Percentiles rank a stretch among this genome's conserved stretches.
These are phyloP conservation scores for Arrhamphus sclerolepis DNA, from an alignment of 2,797 vertebrate genomes.

Conservation along the genomic window DNA sequence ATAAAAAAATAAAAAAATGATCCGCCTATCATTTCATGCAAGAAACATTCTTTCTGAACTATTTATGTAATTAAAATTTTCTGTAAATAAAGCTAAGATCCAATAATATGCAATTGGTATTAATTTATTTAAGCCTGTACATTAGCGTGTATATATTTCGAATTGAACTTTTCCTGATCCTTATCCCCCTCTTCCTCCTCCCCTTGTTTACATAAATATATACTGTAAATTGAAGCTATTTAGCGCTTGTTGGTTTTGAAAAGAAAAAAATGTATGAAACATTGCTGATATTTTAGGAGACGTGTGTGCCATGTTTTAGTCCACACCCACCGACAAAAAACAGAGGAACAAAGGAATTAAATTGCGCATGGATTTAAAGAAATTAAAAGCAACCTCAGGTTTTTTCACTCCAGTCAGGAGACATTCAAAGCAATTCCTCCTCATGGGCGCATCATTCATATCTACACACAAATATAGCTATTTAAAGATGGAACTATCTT, in stretches of 20 bases:
- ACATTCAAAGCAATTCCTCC: conserved; percentile 86
- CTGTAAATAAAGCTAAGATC: conserved; percentile 98
- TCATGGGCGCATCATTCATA: conserved; percentile 74
- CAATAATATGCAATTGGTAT: conserved; percentile 99
- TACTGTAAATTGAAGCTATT: conserved; percentile 93
- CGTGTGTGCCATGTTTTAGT: conserved; percentile 84
- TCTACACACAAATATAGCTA: conserved; percentile 79
- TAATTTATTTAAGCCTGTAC: conserved; percentile 99
- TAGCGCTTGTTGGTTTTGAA: conserved; percentile 89
- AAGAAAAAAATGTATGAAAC: conserved; percentile 77
- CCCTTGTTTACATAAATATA: conserved; percentile 84
- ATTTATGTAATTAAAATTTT: conserved; percentile 98
- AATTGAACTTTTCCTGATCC: conserved; percentile 84
- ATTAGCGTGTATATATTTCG: conserved; percentile 98
- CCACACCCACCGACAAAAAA: conserved; percentile 66
- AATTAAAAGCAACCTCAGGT: conserved; percentile 88
- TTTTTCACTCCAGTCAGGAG: conserved; percentile 89
- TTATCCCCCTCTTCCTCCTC: background rate
- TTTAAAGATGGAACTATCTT: conserved; percentile 83
- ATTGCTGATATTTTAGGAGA: conserved; percentile 80
- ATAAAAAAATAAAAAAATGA: conserved; percentile 35
- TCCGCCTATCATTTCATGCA: conserved; percentile 72
- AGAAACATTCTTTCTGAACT: conserved; percentile 84
- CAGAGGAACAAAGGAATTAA: conserved; percentile 40
- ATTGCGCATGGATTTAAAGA: conserved; percentile 70